These are phyloP conservation scores for Rhabdophis nuchalis DNA, from an alignment of 2,797 vertebrate species.

Conservation along the genomic window DNA sequence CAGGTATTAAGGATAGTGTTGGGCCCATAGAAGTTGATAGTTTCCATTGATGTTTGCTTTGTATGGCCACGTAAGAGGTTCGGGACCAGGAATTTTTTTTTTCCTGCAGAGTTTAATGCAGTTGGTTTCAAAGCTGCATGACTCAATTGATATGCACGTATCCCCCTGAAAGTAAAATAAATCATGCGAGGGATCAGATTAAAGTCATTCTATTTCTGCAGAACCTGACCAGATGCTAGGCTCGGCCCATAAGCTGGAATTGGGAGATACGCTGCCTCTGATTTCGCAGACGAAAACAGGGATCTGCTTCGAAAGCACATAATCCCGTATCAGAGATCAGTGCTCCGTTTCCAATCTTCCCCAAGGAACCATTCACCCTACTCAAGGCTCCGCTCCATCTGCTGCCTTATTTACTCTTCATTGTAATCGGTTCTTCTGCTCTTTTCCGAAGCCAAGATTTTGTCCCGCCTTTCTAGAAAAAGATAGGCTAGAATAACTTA, in stretches of 20 bases:
- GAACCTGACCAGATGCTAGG: neutral
- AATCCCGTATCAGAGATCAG: neutral
- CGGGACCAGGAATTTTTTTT: neutral
- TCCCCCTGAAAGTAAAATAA: neutral
- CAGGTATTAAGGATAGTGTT: conserved; percentile 15
- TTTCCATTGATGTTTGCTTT: neutral
- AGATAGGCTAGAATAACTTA: neutral
- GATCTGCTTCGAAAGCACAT: neutral
- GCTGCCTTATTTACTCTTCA: neutral
- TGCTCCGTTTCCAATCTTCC: neutral
- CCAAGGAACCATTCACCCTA: neutral
- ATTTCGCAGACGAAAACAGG: neutral
- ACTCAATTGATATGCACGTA: neutral
- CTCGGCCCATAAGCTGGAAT: neutral
- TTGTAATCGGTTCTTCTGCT: neutral
- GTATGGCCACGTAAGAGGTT: neutral
- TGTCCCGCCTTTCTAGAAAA: neutral
- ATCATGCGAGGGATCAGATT: neutral
- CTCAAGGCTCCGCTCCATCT: neutral
- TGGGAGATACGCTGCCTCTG: neutral
- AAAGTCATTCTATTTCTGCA: neutral
- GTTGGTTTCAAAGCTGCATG: neutral
- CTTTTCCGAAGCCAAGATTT: neutral
- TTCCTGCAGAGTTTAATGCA: neutral
- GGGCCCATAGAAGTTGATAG: conserved; percentile 34